These are phyloP conservation scores for Andrena bicolor DNA, from an alignment of 2,888 invertebrate species.

Conservation along the genomic window DNA sequence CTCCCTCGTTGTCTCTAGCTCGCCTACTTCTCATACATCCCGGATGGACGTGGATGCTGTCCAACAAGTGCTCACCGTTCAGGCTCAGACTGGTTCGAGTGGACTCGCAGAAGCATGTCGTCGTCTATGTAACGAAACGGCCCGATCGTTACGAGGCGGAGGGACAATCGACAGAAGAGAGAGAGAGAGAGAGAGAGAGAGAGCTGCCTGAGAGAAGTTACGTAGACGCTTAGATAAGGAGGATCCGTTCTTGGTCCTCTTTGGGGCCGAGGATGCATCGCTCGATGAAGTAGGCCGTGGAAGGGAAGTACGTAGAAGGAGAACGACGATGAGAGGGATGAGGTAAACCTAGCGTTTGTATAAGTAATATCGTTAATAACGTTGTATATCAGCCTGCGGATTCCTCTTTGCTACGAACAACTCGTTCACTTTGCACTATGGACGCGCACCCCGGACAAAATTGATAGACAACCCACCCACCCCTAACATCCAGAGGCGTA, in stretches of 20 bases:
- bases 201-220: neutral
- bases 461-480: conserved; percentile 13
- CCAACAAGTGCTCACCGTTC: conserved; percentile 45
- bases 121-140: neutral
- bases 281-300: neutral
- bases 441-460: conserved; percentile 14
- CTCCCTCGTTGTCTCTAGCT: conserved; percentile 79
- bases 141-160: neutral
- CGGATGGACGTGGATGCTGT: conserved; percentile 52
- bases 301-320: conserved; percentile 27
- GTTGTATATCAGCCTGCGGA: conserved; percentile 71
- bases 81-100: conserved; percentile 27
- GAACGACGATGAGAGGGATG: conserved; percentile 29
- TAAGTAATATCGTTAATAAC: conserved; percentile 74
- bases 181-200: too few relatives aligned
- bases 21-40: conserved; percentile 72
- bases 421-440: conserved; percentile 52
- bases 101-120: neutral
- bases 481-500: conserved; percentile 29
- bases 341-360: conserved; percentile 69
- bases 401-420: conserved; percentile 70
- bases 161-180: neutral
- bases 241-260: neutral
- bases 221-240: neutral
- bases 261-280: neutral